Conservation (phyloP, 1,140 invertebrate genomes). For the Lepidostoma basale region DNA sequence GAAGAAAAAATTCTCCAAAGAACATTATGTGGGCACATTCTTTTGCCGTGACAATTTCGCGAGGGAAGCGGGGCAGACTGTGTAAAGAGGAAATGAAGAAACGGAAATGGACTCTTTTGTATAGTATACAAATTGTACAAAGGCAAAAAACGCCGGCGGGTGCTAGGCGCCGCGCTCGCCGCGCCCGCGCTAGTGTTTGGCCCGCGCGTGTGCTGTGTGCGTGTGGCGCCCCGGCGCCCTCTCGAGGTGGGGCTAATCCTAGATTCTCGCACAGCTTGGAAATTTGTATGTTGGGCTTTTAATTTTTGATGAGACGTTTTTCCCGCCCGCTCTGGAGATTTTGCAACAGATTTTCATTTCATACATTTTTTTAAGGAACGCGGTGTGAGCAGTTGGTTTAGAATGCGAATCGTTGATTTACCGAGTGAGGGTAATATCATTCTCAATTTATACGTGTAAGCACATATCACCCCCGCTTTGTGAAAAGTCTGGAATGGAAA, state of each 20-base stretch:
- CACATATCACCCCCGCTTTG: too few relatives aligned
- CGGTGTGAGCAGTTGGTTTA: too few relatives aligned
- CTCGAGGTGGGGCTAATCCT: not conserved
- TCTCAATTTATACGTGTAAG: too few relatives aligned
- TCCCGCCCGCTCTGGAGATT: not conserved
- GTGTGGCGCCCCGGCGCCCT: not conserved
- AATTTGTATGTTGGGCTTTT: slow-evolving; percentile 17
- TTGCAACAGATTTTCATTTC: not conserved
- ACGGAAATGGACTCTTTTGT: slow-evolving; percentile 42
- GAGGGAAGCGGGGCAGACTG: slow-evolving; percentile 20
- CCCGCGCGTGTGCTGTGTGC: not conserved
- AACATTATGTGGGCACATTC: slow-evolving; percentile 39
- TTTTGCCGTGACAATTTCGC: slow-evolving; percentile 37
- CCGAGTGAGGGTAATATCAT: not conserved
- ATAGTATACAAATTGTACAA: slow-evolving; percentile 43
- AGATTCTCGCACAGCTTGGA: slow-evolving; percentile 8
- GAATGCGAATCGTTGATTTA: too few relatives aligned
- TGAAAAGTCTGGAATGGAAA: too few relatives aligned
- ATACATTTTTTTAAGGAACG: not conserved
- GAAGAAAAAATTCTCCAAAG: slow-evolving; percentile 29
- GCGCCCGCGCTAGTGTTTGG: too few relatives aligned
- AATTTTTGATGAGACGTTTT: slow-evolving; percentile 21
- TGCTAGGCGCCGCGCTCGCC: slow-evolving; percentile 1
- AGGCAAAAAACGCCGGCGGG: slow-evolving; percentile 34
- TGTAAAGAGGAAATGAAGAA: slow-evolving; percentile 39